Evolutionary conservation across 2,113 vertebrate genomes (phyloP).

Genomic region (Corydoras sp.): DNA sequence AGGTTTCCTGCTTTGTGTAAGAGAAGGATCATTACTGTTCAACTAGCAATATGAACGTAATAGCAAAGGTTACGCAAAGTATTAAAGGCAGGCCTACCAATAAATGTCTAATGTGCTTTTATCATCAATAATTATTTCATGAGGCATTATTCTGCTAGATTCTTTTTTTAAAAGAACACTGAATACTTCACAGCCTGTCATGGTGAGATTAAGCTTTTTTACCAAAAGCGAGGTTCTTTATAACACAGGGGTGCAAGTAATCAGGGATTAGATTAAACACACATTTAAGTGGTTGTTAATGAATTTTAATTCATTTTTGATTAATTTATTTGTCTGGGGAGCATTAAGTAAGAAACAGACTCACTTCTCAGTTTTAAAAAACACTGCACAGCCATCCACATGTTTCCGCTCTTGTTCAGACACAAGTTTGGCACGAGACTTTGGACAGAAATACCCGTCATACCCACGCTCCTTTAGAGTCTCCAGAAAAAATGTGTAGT

Average conservation of each 20-base stretch:
- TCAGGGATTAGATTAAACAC: background rate
- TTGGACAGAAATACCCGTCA: slow-evolving; percentile 96
- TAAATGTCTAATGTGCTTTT: no score
- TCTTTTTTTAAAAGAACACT: no score
- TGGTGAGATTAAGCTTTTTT: no score
- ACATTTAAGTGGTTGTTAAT: background rate
- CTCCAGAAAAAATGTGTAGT: slow-evolving; percentile 92
- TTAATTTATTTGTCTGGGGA: background rate
- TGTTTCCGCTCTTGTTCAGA: slow-evolving; percentile 96
- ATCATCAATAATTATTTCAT: no score
- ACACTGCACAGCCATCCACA: slow-evolving; percentile 96
- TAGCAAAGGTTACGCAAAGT: no score
- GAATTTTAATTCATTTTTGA: background rate
- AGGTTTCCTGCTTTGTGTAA: no score
- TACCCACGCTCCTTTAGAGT: slow-evolving; percentile 92
- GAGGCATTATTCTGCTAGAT: no score
- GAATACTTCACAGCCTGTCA: no score
- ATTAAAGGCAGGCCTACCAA: no score
- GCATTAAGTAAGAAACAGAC: slow-evolving; percentile 29
- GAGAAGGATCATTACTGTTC: no score
- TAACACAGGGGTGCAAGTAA: background rate
- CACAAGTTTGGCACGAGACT: slow-evolving; percentile 99
- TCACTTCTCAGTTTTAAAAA: slow-evolving; percentile 97
- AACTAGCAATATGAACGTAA: no score
- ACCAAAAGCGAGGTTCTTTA: no score